Evolutionary conservation across 2,888 invertebrate genomes (phyloP), one percentile per base, ranked within the genome.

Genomic region (Callyntrura guangdongensis): DNA sequence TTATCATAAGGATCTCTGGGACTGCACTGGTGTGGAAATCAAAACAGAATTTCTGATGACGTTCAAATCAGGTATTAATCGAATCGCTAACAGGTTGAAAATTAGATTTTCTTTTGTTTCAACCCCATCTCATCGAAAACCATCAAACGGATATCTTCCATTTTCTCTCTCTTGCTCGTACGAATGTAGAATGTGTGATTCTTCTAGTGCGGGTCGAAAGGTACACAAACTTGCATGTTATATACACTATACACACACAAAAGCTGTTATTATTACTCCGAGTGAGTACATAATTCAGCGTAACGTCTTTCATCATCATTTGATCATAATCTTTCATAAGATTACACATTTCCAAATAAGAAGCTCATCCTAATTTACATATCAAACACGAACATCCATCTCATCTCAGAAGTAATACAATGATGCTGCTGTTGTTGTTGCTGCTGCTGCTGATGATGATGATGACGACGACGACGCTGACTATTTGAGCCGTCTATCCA

Each of bases 311-410:
- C 90, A 90, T 90, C 86, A 90, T 86, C 86, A 86, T 82, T 86
- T 83, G 90, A 90, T 90, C 90, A 83, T 90, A 90, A 90, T 90
- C 90, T 90, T 86, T 90, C 86, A 90, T 53, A 83, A 86, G 86
- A 90, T 90, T 90, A 86, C 86, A 90, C 72, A 90, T 90, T 90
- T 86, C 90, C 90, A 90, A 86, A 90, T 90, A 90, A 86, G 90
- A 82, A 74, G 83, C 67, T 83, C 82, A 90, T 17, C 67, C 86
- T 86, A 90, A 90, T 90, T 90, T 90, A 74, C 90, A 90, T 86
- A 90, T 83, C 90, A 90, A 90, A 90, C 90, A 90, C 77, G 20
- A 86, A 77, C 81, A 81, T 86, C 49, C 79, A 69, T 81, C 85
- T 90, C 77, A 14, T 83, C 49, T 87, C 64, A 53, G 61, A 67